Evolutionary conservation across 2,113 vertebrate species (phyloP).

Genomic region (Ibidorhyncha struthersii): DNA sequence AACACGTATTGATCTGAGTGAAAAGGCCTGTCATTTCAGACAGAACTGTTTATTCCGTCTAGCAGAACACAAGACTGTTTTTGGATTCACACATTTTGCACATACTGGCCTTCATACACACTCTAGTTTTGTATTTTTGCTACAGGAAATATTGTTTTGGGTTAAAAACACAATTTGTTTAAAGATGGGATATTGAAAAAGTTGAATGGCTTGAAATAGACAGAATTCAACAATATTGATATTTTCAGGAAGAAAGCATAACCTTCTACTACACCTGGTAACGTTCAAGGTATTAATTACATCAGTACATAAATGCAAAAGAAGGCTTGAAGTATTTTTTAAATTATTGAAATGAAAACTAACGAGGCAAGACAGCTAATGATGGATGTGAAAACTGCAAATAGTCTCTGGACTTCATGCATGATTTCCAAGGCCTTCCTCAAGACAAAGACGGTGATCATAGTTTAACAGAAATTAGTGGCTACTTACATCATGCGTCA

Average conservation of each 20-base stretch:
- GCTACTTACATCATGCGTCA: conserved; percentile 91
- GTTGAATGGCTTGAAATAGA: not conserved
- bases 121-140: conserved; percentile 13
- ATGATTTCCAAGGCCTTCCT: conserved; percentile 20
- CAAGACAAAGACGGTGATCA: conserved; percentile 31
- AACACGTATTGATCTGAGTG: not conserved
- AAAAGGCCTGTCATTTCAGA: not conserved
- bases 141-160: not conserved
- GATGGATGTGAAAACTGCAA: conserved; percentile 55
- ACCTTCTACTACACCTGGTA: not conserved
- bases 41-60: not conserved
- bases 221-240: not conserved
- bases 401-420: conserved; percentile 3
- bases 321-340: not conserved
- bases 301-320: not conserved
- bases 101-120: conserved; percentile 37
- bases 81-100: conserved; percentile 31
- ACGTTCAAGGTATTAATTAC: not conserved
- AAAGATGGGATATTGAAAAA: not conserved
- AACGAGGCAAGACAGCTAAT: conserved; percentile 59
- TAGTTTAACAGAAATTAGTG: conserved; percentile 18
- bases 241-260: not conserved
- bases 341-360: conserved; percentile 48
- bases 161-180: not conserved
- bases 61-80: not conserved